phyloP scores from a whole-genome alignment of 1,140 invertebrate species.

The Venturia canescens region DNA sequence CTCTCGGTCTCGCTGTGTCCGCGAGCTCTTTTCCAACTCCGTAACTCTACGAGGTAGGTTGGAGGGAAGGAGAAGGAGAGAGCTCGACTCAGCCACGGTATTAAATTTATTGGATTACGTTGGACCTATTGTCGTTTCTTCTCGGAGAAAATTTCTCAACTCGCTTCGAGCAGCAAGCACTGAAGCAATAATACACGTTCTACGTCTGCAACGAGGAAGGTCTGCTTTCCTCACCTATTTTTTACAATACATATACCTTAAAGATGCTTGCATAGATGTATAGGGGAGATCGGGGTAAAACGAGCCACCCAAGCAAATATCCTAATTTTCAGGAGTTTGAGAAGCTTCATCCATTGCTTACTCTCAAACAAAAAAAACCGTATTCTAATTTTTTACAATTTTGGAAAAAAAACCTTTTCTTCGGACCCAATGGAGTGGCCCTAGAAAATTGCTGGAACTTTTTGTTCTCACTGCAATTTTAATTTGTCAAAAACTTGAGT shows the following conservation, averaged over 20 bases:
- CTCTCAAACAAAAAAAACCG: too few relatives aligned
- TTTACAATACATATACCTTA: neutral
- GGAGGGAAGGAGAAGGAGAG: neutral
- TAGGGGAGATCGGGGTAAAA: too few relatives aligned
- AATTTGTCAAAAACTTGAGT: too few relatives aligned
- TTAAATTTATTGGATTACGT: slow-evolving; percentile 43
- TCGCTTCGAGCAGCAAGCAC: neutral
- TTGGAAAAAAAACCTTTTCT: too few relatives aligned
- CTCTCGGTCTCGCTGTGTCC: neutral
- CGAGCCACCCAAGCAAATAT: too few relatives aligned
- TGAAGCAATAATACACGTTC: slow-evolving; percentile 16
- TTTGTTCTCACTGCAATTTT: too few relatives aligned
- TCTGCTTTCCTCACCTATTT: neutral
- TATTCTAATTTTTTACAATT: too few relatives aligned
- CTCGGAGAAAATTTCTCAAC: slow-evolving; percentile 28
- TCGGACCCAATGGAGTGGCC: too few relatives aligned
- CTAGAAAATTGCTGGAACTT: too few relatives aligned
- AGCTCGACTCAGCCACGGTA: neutral
- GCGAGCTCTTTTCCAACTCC: slow-evolving; percentile 25
- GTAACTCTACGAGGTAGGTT: slow-evolving; percentile 6
- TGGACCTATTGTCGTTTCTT: slow-evolving; percentile 35
- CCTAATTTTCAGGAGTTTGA: too few relatives aligned
- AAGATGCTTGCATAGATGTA: too few relatives aligned
- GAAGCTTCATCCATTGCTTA: too few relatives aligned
- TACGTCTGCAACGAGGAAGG: neutral